Percentiles rank a stretch among this genome's conserved stretches.
phyloP scores from a whole-genome alignment of 1,140 invertebrate species.

The Fopius arisanus region DNA sequence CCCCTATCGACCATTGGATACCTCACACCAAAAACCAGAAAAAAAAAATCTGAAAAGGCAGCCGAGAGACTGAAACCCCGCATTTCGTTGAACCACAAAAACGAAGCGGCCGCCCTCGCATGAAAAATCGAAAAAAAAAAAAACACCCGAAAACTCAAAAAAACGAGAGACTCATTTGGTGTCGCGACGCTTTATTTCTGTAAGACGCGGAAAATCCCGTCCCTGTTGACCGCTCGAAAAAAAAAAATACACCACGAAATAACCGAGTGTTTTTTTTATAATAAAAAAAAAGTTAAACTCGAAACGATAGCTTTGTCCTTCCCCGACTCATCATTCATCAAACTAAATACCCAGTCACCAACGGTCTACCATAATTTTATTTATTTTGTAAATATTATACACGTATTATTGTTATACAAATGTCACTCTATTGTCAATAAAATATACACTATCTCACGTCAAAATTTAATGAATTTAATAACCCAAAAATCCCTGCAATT shows the following conservation, averaged over 20 bases:
- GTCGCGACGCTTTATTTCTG: constrained; percentile 34
- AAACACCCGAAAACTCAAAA: background rate
- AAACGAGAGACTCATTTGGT: background rate
- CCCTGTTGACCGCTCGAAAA: background rate
- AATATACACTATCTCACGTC: constrained; percentile 46
- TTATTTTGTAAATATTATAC: constrained; percentile 56
- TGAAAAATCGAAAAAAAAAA: background rate
- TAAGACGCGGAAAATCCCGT: constrained; percentile 16
- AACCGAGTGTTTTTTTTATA: background rate
- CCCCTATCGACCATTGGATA: constrained; percentile 20
- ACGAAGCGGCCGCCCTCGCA: constrained; percentile 42
- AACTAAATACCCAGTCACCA: constrained; percentile 36
- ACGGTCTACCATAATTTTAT: constrained; percentile 44
- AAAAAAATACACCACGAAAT: background rate
- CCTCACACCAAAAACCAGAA: too few species aligned
- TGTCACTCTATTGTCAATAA: constrained; percentile 37
- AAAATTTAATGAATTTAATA: constrained; percentile 19
- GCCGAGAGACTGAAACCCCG: constrained; percentile 34
- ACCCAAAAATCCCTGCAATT: too few species aligned
- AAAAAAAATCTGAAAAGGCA: constrained; percentile 4
- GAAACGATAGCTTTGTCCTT: background rate
- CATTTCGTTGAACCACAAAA: constrained; percentile 35
- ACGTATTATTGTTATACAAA: constrained; percentile 50
- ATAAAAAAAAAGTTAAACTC: background rate
- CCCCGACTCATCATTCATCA: constrained; percentile 27